phyloP scores from a whole-genome alignment of 37 sponge, comb jelly and placozoan species.

The Eunapius fragilis region DNA sequence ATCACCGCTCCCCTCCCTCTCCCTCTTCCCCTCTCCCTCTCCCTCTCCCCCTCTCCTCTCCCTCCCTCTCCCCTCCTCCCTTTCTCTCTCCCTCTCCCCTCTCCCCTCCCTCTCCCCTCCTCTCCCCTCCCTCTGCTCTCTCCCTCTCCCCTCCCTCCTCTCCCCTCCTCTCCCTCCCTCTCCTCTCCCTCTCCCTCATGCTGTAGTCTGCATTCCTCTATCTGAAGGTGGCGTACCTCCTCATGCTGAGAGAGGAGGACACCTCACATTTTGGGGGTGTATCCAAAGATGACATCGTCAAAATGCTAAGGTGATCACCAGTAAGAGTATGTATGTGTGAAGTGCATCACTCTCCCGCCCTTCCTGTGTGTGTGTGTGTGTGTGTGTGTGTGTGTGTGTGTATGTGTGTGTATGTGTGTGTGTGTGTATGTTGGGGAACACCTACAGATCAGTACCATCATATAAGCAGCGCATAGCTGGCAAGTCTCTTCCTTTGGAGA shows the following conservation, averaged over 20 bases:
- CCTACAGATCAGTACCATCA: background rate
- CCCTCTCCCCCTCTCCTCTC: background rate
- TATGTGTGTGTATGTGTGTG: too few species aligned
- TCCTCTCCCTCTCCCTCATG: background rate
- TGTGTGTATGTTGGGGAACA: too few species aligned
- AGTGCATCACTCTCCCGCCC: too few species aligned
- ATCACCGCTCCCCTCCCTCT: background rate
- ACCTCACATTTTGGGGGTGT: conserved; percentile 10
- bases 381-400: too few species aligned
- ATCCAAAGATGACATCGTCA: conserved; percentile 1
- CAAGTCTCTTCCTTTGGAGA: conserved; percentile 73
- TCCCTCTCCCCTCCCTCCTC: background rate
- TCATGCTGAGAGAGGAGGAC: conserved; percentile 30
- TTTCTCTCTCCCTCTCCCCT: conserved; percentile 19
- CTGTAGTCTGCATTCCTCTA: conserved; percentile 52
- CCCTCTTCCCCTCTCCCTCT: background rate
- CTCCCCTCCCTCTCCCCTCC: conserved; percentile 10
- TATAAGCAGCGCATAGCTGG: conserved; percentile 82
- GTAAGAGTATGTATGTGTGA: background rate
- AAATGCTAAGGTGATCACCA: background rate
- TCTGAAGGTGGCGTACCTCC: conserved; percentile 44
- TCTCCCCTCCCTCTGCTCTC: background rate
- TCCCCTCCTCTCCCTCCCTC: background rate
- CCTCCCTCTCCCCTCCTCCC: background rate
- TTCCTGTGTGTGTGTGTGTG: too few species aligned